These are phyloP conservation scores for Zeuzera pyrina DNA, from an alignment of 2,888 invertebrate genomes.

Conservation along the genomic window DNA sequence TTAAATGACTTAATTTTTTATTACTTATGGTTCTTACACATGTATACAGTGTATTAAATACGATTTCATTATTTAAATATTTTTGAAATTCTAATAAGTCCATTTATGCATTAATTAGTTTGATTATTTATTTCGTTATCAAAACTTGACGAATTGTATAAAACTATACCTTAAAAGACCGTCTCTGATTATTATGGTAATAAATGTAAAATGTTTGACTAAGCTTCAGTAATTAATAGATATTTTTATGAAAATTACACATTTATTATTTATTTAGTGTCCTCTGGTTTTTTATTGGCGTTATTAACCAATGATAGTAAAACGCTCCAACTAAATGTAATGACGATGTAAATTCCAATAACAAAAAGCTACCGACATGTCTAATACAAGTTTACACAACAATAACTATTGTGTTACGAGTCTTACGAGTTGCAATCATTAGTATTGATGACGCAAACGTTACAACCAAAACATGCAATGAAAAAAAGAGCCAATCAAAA, in stretches of 20 bases:
- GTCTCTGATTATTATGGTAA: neutral
- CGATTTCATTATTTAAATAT: no score
- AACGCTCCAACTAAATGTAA: slow-evolving; percentile 62
- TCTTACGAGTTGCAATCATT: slow-evolving; percentile 66
- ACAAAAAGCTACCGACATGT: slow-evolving; percentile 34
- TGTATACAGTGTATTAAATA: no score
- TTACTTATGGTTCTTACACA: no score
- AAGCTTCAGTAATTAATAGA: neutral
- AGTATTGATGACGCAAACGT: slow-evolving; percentile 70
- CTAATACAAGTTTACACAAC: slow-evolving; percentile 42
- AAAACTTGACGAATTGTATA: no score
- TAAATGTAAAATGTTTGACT: slow-evolving; percentile 1
- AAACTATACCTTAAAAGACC: neutral
- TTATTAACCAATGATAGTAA: slow-evolving; percentile 4
- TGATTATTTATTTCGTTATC: no score
- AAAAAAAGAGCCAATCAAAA: slow-evolving; percentile 65
- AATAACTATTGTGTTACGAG: slow-evolving; percentile 66
- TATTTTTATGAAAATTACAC: no score
- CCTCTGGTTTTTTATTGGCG: no score
- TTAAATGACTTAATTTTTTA: no score
- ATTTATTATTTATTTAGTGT: no score
- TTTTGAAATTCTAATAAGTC: no score
- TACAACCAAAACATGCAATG: slow-evolving; percentile 47
- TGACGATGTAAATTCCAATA: slow-evolving; percentile 56
- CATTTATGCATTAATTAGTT: no score